phyloP scores from a whole-genome alignment of 1,140 invertebrate genomes.

The Sitophilus oryzae region DNA sequence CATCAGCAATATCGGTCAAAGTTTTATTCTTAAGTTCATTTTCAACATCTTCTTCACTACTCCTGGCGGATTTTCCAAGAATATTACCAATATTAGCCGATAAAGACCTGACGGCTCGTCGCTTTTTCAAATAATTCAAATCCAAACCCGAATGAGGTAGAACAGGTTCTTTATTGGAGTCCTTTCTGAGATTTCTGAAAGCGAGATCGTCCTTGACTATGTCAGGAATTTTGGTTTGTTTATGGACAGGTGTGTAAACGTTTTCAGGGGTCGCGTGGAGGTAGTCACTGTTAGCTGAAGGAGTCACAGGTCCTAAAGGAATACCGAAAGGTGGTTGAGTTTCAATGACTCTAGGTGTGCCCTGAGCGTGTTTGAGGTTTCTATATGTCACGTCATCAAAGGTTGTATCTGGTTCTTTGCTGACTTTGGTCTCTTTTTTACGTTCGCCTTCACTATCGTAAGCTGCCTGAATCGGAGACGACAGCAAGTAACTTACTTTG shows the following conservation, averaged over 20 bases:
- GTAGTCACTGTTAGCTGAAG: slow-evolving; percentile 73
- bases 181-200: slow-evolving; percentile 75
- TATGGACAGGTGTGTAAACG: slow-evolving; percentile 54
- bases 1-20: slow-evolving; percentile 41
- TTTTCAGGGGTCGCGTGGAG: slow-evolving; percentile 65
- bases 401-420: slow-evolving; percentile 73
- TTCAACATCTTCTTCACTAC: slow-evolving; percentile 42
- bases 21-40: slow-evolving; percentile 30
- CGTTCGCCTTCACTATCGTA: slow-evolving; percentile 40
- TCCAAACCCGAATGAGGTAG: slow-evolving; percentile 35
- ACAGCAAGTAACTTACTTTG: slow-evolving; percentile 65
- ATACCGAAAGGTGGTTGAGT: slow-evolving; percentile 87
- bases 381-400: slow-evolving; percentile 78
- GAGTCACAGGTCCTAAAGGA: slow-evolving; percentile 70
- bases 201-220: slow-evolving; percentile 81
- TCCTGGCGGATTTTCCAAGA: slow-evolving; percentile 55
- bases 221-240: slow-evolving; percentile 67
- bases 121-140: slow-evolving; percentile 53
- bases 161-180: slow-evolving; percentile 51
- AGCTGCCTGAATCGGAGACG: slow-evolving; percentile 57
- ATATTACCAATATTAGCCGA: slow-evolving; percentile 74
- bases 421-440: slow-evolving; percentile 52
- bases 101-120: slow-evolving; percentile 68
- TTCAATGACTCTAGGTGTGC: slow-evolving; percentile 62
- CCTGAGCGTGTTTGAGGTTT: slow-evolving; percentile 70